Evolutionary conservation across 2,113 vertebrate species (phyloP), one percentile per base, ranked within the genome.

Genomic region (Pedionomus torquatus): DNA sequence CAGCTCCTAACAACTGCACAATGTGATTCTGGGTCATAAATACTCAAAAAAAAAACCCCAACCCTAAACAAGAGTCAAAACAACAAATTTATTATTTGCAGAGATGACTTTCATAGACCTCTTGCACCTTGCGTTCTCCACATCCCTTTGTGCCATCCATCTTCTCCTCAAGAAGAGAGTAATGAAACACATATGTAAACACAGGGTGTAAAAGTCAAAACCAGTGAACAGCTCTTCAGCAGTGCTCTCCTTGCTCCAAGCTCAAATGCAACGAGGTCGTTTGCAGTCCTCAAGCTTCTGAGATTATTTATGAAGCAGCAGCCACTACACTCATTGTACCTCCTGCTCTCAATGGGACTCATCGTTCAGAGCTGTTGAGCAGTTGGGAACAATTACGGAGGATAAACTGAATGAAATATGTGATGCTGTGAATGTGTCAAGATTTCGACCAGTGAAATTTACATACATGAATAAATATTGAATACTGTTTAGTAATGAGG

Each of bases 401-500:
- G 91, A 95, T 97, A 95, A 97, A 97, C 91, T 72, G 95, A 95
- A 96, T 97, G 94, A 97, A 97, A 97, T 97, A 97, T 86, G 94
- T 55, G 86, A 78, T 75, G 70, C 88, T 55, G 88, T 96, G 96
- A 97, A 96, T 96, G 71, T 90, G 96, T 97, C 97, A 95, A 92
- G 96, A 94, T 94, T 96, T 92, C 31, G 23, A 95, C 96, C 91
- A 37, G 81, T 66, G 83, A 96, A 97, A 97, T 97, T 97, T 97
- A 96, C 97, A 97, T 97, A 96, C 93, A 94, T 97, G 95, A 97
- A 97, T 97, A 97, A 97, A 97, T 97, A 97, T 95, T 60, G 13
- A 90, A 87, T 55, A 61, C 68, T 90, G 48, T 66, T 97, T 90
- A 91, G 94, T 63, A 95, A 94, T 83, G 91, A 95, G 57, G 58